Evolutionary conservation across 2,797 vertebrate species (phyloP).

Genomic region (Schizothorax lantsangensis): DNA sequence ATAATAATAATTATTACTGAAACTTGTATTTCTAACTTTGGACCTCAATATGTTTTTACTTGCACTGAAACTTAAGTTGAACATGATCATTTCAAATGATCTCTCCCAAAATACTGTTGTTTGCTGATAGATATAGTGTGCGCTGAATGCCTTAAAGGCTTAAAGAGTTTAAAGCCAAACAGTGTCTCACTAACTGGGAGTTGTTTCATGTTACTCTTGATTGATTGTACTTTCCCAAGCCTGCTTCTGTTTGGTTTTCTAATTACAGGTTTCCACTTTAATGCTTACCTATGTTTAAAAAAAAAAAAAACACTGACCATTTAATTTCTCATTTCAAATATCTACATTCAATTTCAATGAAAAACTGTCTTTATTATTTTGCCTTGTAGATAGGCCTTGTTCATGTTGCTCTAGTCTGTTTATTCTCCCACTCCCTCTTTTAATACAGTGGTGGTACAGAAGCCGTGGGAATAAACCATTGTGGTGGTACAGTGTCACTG

Average conservation of each 20-base stretch:
- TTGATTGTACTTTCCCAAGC: not conserved
- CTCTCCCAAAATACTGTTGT: slow-evolving; percentile 6
- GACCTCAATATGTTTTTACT: slow-evolving; percentile 7
- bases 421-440: not conserved
- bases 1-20: not conserved
- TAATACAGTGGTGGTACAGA: not conserved
- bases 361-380: not conserved
- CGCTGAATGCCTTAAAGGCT: slow-evolving; percentile 1
- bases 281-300: not conserved
- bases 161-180: not conserved
- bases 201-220: slow-evolving; percentile 5
- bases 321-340: no score
- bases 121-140: slow-evolving; percentile 7
- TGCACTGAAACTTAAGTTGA: not conserved
- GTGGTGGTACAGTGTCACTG: not conserved
- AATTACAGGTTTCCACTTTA: not conserved
- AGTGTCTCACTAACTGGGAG: not conserved
- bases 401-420: not conserved
- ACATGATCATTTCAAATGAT: not conserved
- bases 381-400: not conserved
- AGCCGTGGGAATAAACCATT: not conserved
- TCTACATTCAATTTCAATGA: not conserved
- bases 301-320: not conserved
- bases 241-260: not conserved
- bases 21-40: not conserved